These are phyloP conservation scores for Oncorhynchus tshawytscha DNA, from an alignment of 2,113 vertebrate species.

Conservation along the genomic window DNA sequence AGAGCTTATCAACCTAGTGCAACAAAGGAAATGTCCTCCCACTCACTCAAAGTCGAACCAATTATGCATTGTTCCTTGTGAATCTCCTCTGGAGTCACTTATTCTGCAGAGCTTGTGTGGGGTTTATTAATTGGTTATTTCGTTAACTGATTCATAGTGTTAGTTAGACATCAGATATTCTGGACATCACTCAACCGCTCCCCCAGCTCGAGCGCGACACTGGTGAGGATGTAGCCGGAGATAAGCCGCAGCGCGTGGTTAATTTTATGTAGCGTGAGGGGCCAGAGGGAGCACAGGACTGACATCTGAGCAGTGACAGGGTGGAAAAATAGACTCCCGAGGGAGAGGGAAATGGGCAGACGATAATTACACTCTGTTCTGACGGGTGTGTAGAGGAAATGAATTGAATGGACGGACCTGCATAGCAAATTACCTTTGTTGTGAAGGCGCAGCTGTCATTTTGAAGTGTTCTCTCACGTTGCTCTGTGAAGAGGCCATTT, in stretches of 20 bases:
- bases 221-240: background rate
- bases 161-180: too few species aligned
- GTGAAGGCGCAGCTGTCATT: slow-evolving; percentile 52
- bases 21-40: too few species aligned
- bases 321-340: slow-evolving; percentile 29
- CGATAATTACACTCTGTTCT: slow-evolving; percentile 56
- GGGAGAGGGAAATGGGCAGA: slow-evolving; percentile 26
- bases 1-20: too few species aligned
- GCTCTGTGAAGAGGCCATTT: slow-evolving; percentile 23
- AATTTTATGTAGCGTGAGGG: background rate
- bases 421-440: slow-evolving; percentile 53
- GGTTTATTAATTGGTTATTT: too few species aligned
- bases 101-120: too few species aligned
- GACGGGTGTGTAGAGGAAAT: slow-evolving; percentile 33
- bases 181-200: too few species aligned
- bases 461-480: slow-evolving; percentile 12
- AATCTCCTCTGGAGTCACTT: too few species aligned
- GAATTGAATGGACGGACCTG: slow-evolving; percentile 46
- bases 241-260: background rate
- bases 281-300: background rate
- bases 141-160: too few species aligned
- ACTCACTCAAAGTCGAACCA: too few species aligned
- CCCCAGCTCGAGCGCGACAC: too few species aligned
- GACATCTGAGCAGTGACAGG: slow-evolving; percentile 16
- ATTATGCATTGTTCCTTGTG: too few species aligned